phyloP scores from a whole-genome alignment of 2,797 vertebrate species.

The Cyclopterus lumpus region DNA sequence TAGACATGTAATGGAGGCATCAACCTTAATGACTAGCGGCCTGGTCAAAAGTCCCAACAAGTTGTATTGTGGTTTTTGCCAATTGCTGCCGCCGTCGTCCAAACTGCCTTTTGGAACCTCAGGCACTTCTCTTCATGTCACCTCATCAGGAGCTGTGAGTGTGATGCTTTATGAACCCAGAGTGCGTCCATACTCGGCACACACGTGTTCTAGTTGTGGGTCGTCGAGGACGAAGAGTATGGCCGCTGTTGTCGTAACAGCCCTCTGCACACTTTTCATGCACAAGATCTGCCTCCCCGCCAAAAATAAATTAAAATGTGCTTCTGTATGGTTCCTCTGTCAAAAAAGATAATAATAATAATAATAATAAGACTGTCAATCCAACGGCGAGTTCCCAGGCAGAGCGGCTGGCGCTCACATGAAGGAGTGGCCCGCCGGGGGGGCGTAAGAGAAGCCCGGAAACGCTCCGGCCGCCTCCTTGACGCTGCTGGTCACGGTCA shows the following conservation, averaged over 20 bases:
- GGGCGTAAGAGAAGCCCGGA: constrained; percentile 86
- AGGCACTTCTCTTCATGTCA: constrained; percentile 79
- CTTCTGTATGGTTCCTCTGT: constrained; percentile 38
- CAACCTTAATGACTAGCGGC: constrained; percentile 42
- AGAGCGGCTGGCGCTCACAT: constrained; percentile 63
- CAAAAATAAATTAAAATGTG: constrained; percentile 1
- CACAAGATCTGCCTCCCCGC: constrained; percentile 12
- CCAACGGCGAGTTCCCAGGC: not conserved
- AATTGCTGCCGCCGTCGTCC: constrained; percentile 16
- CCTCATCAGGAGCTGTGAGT: constrained; percentile 28
- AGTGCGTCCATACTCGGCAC: constrained; percentile 73
- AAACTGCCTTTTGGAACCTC: constrained; percentile 58
- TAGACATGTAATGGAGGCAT: constrained; percentile 63
- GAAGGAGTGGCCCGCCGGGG: constrained; percentile 74
- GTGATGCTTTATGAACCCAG: constrained; percentile 24
- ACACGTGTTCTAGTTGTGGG: constrained; percentile 37
- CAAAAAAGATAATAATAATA: no score
- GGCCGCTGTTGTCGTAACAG: constrained; percentile 34
- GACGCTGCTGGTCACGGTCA: constrained; percentile 80
- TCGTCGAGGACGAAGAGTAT: constrained; percentile 47
- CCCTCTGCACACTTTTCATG: constrained; percentile 46
- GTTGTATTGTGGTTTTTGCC: constrained; percentile 9
- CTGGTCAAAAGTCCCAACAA: constrained; percentile 33
- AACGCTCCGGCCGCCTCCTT: constrained; percentile 85
- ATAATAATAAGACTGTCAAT: constrained; percentile 12